These are phyloP conservation scores for Stictocephala bisonia DNA, from an alignment of 2,888 invertebrate species.

Conservation along the genomic window DNA sequence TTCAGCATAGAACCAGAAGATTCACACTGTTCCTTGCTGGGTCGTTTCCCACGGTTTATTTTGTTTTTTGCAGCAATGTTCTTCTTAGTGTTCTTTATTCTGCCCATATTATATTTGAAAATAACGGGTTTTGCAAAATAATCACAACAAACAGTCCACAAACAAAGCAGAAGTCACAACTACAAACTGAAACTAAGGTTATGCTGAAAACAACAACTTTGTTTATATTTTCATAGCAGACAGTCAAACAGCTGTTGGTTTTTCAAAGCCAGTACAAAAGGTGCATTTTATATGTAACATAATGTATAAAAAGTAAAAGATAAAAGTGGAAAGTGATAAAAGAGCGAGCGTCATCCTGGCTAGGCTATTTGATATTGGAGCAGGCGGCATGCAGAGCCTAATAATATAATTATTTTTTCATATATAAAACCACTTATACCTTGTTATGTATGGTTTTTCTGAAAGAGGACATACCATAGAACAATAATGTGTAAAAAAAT, in stretches of 20 bases:
- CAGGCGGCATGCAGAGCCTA: too few species aligned
- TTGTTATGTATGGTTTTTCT: slow-evolving; percentile 32
- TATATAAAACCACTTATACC: slow-evolving; percentile 25
- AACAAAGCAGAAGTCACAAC: too few species aligned
- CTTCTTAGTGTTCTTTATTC: too few species aligned
- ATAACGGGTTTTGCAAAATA: too few species aligned
- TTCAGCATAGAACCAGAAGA: too few species aligned
- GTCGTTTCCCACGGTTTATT: neutral
- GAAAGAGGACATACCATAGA: slow-evolving; percentile 19
- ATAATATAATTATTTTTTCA: neutral
- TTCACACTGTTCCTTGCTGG: neutral
- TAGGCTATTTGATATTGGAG: neutral
- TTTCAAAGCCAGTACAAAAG: neutral
- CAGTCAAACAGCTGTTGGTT: neutral
- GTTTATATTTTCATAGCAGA: neutral
- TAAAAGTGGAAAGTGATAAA: too few species aligned
- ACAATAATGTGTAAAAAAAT: slow-evolving; percentile 9
- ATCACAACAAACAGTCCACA: too few species aligned
- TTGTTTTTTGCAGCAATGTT: neutral
- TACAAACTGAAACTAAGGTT: neutral
- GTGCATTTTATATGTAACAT: neutral
- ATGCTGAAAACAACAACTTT: neutral
- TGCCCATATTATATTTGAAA: too few species aligned
- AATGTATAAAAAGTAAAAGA: neutral
- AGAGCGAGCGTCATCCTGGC: too few species aligned